These are phyloP conservation scores for Autographa pulchrina DNA, from an alignment of 2,888 invertebrate species.

Conservation along the genomic window DNA sequence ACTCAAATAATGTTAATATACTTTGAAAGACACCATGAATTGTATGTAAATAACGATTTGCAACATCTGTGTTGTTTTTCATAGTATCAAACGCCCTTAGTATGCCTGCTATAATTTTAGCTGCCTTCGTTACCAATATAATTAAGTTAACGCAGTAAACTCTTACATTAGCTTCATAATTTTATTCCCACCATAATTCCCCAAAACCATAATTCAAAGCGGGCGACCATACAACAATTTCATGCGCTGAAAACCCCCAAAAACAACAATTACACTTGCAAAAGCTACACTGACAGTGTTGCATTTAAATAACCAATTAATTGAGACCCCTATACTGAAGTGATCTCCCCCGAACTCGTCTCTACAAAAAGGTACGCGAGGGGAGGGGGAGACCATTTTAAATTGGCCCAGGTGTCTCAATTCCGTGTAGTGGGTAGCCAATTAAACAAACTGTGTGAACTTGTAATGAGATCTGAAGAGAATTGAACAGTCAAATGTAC, in stretches of 20 bases:
- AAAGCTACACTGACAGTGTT: conserved; percentile 60
- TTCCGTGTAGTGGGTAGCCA: conserved; percentile 66
- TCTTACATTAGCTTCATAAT: conserved; percentile 14
- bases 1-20: too few relatives aligned
- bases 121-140: too few relatives aligned
- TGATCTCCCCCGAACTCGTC: conserved; percentile 21
- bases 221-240: conserved; percentile 60
- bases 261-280: conserved; percentile 65
- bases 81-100: too few relatives aligned
- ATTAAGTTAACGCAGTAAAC: conserved; percentile 15
- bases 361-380: conserved; percentile 22
- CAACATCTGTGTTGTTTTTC: too few relatives aligned
- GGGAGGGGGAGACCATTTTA: conserved; percentile 47
- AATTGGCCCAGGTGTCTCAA: conserved; percentile 59
- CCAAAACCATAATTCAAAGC: conserved; percentile 53
- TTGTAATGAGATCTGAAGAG: conserved; percentile 72
- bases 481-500: conserved; percentile 69
- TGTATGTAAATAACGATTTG: too few relatives aligned
- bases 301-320: conserved; percentile 65
- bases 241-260: conserved; percentile 64
- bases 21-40: too few relatives aligned
- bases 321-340: conserved; percentile 48
- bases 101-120: too few relatives aligned
- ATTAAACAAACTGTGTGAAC: conserved; percentile 71
- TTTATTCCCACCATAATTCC: too few relatives aligned